Base-by-base conservation (phyloP, 2,888 invertebrate genomes). In the Andrena marginata region DNA sequence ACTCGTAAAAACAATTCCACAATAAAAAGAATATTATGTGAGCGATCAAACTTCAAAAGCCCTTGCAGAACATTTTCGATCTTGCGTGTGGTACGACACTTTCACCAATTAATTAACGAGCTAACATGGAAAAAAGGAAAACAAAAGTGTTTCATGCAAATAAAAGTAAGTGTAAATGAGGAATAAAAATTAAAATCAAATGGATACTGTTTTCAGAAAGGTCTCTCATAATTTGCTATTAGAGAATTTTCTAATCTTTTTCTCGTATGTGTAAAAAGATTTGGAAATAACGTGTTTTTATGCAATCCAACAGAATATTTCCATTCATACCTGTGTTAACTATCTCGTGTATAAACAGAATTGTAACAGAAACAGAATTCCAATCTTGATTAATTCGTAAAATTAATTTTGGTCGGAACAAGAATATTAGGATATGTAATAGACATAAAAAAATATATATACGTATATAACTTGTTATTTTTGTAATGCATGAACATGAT, bases 401-500 rank as follows among this genome's bases (percentile, higher is more conserved):
- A 71, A 67, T 49, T 42, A 56, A 67, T 42, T 49, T 65, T 31
- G 16, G 35, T 81, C 75, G 68, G 65, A 63, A 73, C 71, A 74
- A 65, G 56, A 77, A 74, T 73, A 78, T 81, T 84, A 84, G 74
- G 35, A 76, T 76, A 71, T 73, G 26, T 74, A 67, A 76, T 42
- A 82, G 49, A 78, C 70, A 84, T 78, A 84, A 67, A 78, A 81
- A 68, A 42, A 26, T 26, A 26, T 26, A 2, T 76, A 29, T 31
- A 73, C 62, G 64, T 69, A 69, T 76, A 77, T 63, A 73, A 78
- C 73, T 82, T 63, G 79, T 84, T 70, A 70, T 79, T 76, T 73
- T 82, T 82, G 68, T 85, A 79, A 90, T 90, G 90, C 89, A 88
- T 86, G 88, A 89, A 82, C 90, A 90, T 80, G 82, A 91, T 91